These are phyloP conservation scores for Elysia chlorotica DNA, from an alignment of 1,140 invertebrate genomes.

Conservation along the genomic window DNA sequence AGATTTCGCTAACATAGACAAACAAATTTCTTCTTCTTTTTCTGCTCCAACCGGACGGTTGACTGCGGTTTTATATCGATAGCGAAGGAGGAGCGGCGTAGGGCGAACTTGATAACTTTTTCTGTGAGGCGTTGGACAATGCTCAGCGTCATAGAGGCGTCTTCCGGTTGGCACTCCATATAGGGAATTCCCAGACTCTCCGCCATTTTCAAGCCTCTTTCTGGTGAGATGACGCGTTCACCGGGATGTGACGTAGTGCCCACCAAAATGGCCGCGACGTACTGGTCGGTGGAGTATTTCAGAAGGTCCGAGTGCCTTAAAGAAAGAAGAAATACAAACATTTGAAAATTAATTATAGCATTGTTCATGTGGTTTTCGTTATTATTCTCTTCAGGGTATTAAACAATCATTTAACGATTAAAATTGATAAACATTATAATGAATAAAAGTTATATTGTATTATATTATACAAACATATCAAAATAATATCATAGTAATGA, in stretches of 20 bases:
- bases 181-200: neutral
- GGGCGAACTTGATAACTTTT: neutral
- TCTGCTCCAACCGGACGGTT: neutral
- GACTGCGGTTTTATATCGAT: neutral
- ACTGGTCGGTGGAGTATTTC: slow-evolving; percentile 3
- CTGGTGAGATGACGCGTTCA: neutral
- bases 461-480: too few species aligned
- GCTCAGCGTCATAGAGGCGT: neutral
- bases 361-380: too few species aligned
- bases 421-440: too few species aligned
- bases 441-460: too few species aligned
- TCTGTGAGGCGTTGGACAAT: slow-evolving; percentile 5
- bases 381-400: too few species aligned
- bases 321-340: neutral
- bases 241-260: neutral
- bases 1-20: neutral
- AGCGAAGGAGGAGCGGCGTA: neutral
- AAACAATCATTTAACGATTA: too few species aligned
- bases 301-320: neutral
- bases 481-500: too few species aligned
- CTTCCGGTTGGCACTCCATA: neutral
- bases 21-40: neutral
- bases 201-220: neutral
- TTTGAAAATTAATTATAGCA: neutral
- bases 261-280: slow-evolving; percentile 4